These are phyloP conservation scores for Amphiura filiformis DNA, from an alignment of 35 echinoderm and acorn worm genomes.

Conservation along the genomic window DNA sequence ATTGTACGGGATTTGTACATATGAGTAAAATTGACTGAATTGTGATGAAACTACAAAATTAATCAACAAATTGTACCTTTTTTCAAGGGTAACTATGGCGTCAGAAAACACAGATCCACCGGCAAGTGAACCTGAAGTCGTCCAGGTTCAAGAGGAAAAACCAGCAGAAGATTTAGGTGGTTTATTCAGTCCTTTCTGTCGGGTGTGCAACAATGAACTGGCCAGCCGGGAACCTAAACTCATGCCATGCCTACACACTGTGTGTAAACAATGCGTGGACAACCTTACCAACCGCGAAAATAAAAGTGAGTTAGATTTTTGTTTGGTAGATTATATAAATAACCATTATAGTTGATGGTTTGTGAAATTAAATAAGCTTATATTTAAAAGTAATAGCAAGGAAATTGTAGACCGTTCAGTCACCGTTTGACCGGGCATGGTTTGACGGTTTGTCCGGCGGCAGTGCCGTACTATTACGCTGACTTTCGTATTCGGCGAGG, in stretches of 20 bases:
- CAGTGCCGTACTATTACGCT: no score
- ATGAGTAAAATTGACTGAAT: no score
- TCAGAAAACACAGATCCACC: background rate
- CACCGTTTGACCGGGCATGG: no score
- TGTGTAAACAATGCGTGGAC: slow-evolving; percentile 71
- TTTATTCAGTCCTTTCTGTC: slow-evolving; percentile 32
- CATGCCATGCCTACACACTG: slow-evolving; percentile 88
- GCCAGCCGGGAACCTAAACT: slow-evolving; percentile 68
- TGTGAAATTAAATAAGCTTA: no score
- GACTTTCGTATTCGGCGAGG: no score
- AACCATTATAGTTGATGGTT: no score
- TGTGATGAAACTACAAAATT: no score
- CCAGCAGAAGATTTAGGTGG: slow-evolving; percentile 18
- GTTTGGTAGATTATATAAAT: background rate
- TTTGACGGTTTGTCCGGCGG: no score
- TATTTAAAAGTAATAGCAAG: no score
- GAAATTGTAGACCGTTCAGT: no score
- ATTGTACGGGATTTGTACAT: no score
- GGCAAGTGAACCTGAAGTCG: background rate
- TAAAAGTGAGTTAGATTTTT: slow-evolving; percentile 12
- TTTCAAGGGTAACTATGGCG: background rate
- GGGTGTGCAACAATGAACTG: slow-evolving; percentile 70
- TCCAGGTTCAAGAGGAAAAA: background rate
- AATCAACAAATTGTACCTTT: no score
- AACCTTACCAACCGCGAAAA: slow-evolving; percentile 44